Base-by-base conservation (phyloP, 2,888 invertebrate genomes). In the Polydrusus tereticollis region DNA sequence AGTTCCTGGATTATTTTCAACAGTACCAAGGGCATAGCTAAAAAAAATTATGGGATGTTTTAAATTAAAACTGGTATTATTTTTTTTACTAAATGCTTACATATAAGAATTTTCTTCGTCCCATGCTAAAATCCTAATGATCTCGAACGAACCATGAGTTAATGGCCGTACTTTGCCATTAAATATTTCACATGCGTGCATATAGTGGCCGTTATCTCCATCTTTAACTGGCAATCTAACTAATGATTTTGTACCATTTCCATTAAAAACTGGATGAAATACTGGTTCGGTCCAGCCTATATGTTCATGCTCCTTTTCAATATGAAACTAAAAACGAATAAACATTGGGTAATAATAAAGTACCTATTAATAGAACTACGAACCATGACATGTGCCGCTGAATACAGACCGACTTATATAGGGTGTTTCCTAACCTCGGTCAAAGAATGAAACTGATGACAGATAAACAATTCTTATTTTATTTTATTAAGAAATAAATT, bases 21-120 rank as follows among this genome's bases (percentile, higher is more conserved):
- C 92, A 5, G 94, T 93, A 38, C 94, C 95, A 78, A 94, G 89
- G 80, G 93, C 94, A 85, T 95, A 97, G 73, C 94, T 94, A 86
- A 18, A 55, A 47, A 18, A 29, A 45, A n/a, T 10, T n/a, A 4
- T 38, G 4, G 14, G n/a, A n/a, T 12, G 12, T 38, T 5, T 38
- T 38, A 38, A 2, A 16, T n/a, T n/a, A 43, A 43, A 16, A 16
- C 8, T 5, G 41, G 6, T 38, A 26, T 26, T 26, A 26, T 7
- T 26, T n/a, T n/a, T n/a, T n/a, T n/a, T n/a, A n/a, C n/a, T n/a
- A n/a, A 50, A 41, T 29, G 87, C 90, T 88, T 80, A 92, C 90
- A 94, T 88, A 59, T 90, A 85, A 75, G 91, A 89, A 77, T 90
- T 90, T 67, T 88, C 85, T 80, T 93, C 92, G 80, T 94, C 94